Evolutionary conservation across 2,113 vertebrate genomes (phyloP).

Genomic region (Scomber scombrus): DNA sequence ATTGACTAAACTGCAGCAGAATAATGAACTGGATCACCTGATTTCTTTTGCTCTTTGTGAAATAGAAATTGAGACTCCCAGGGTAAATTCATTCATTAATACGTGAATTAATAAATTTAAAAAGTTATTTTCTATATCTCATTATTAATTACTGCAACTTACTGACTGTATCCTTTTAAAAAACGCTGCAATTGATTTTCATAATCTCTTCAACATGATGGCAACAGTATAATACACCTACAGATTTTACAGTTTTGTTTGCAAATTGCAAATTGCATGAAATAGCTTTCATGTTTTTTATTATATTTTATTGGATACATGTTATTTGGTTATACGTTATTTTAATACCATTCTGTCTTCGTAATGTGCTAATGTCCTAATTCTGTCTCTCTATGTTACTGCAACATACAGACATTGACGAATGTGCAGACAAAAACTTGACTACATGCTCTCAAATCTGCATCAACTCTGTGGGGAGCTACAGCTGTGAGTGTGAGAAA

Average conservation of each 20-base stretch:
- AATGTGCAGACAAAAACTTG: conserved; percentile 89
- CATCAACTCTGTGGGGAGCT: conserved; percentile 93
- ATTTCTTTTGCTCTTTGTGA: background rate
- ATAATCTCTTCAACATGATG: background rate
- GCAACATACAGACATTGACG: conserved; percentile 89
- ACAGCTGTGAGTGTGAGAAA: conserved; percentile 91
- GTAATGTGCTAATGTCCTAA: background rate
- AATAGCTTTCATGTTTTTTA: background rate
- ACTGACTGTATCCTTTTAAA: background rate
- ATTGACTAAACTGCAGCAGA: background rate
- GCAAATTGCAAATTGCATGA: too few species aligned
- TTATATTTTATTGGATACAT: background rate
- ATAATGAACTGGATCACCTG: background rate
- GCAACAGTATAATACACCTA: too few species aligned
- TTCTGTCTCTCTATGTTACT: conserved; percentile 15
- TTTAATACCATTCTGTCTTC: background rate
- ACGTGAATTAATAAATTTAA: too few species aligned
- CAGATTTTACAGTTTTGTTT: too few species aligned
- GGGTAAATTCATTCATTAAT: background rate
- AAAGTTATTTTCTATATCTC: too few species aligned
- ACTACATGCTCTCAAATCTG: conserved; percentile 92
- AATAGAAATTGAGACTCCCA: background rate
- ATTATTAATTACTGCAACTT: too few species aligned
- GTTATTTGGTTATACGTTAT: background rate
- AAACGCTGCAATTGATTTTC: background rate